phyloP scores from a whole-genome alignment of 2,113 vertebrate genomes.

The Piliocolobus tephrosceles region DNA sequence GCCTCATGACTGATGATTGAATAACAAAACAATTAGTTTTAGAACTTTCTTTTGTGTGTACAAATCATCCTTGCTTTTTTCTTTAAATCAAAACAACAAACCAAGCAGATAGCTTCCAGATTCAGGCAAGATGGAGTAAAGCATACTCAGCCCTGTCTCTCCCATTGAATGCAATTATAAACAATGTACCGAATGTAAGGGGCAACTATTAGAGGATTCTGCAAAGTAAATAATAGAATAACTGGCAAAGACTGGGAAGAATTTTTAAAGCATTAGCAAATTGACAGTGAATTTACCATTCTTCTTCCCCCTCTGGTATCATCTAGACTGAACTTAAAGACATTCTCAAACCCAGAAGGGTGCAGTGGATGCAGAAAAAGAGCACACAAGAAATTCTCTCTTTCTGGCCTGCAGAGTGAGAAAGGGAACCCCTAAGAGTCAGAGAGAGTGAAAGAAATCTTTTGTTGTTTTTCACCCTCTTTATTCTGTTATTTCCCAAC shows the following conservation, averaged over 20 bases:
- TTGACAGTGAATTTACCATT: background rate
- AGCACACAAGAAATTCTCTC: background rate
- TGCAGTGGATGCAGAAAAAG: background rate
- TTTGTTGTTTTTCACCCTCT: background rate
- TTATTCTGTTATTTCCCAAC: background rate
- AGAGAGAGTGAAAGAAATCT: background rate
- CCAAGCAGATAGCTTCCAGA: background rate
- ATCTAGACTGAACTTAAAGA: background rate
- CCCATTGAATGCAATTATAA: background rate
- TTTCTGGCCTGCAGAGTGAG: background rate
- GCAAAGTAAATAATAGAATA: background rate
- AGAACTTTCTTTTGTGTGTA: background rate
- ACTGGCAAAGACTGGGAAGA: background rate
- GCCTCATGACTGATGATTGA: background rate
- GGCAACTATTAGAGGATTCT: background rate
- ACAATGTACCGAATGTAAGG: background rate
- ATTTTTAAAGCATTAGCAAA: background rate
- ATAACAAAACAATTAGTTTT: background rate
- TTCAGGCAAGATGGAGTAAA: background rate
- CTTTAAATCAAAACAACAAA: background rate
- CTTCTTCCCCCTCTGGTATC: background rate
- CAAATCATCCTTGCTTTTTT: background rate
- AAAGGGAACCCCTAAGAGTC: background rate
- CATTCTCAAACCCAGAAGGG: background rate
- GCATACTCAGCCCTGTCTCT: background rate